phyloP scores from a whole-genome alignment of 1,140 invertebrate species.

The Listronotus oregonensis region DNA sequence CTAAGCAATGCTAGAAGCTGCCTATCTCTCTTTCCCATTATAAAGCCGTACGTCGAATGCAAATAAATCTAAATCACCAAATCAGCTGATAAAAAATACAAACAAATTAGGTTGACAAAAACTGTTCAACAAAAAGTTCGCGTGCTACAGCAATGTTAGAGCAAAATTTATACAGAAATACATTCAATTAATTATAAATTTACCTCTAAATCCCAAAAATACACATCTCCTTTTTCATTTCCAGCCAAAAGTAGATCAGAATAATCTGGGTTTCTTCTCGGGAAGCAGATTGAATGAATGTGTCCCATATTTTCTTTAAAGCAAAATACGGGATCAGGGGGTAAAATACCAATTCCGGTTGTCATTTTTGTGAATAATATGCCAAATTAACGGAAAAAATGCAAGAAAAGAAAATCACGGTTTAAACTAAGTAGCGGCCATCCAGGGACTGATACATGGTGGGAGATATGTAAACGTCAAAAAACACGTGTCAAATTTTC shows the following conservation, averaged over 20 bases:
- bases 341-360: slow-evolving; percentile 52
- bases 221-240: slow-evolving; percentile 68
- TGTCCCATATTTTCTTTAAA: slow-evolving; percentile 69
- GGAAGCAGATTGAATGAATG: slow-evolving; percentile 62
- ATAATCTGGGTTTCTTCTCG: slow-evolving; percentile 59
- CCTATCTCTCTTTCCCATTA: no score
- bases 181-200: slow-evolving; percentile 15
- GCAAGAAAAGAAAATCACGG: slow-evolving; percentile 26
- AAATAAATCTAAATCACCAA: background rate
- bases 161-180: no score
- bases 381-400: slow-evolving; percentile 25
- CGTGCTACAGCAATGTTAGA: no score
- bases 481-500: background rate
- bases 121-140: no score
- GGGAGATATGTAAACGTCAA: background rate
- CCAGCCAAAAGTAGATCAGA: slow-evolving; percentile 69
- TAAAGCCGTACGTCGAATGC: no score
- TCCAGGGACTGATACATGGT: slow-evolving; percentile 11
- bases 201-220: slow-evolving; percentile 75
- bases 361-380: slow-evolving; percentile 55
- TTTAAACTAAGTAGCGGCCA: slow-evolving; percentile 32
- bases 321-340: slow-evolving; percentile 69
- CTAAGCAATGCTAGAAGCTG: no score
- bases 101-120: slow-evolving; percentile 4
- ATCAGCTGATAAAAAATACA: background rate